phyloP scores from a whole-genome alignment of 2,113 vertebrate species.

The Psittacara wagleri region DNA sequence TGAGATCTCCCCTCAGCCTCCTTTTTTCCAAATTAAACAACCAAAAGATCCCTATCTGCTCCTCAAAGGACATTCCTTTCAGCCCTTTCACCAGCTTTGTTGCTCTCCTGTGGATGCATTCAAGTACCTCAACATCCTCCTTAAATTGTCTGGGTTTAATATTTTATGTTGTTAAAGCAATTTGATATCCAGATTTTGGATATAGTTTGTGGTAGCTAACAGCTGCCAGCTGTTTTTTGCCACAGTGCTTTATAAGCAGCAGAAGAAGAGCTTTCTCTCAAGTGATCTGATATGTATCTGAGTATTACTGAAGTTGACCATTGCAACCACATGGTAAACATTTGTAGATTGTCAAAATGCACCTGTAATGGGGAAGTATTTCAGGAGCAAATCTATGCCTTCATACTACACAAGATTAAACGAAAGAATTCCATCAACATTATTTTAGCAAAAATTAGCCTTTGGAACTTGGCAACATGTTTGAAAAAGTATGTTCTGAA shows the following conservation, averaged over 20 bases:
- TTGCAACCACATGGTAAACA: background rate
- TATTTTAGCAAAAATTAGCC: background rate
- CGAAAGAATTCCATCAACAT: background rate
- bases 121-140: background rate
- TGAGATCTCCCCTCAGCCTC: rapidly evolving
- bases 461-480: background rate
- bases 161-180: background rate
- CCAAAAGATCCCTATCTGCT: background rate
- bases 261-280: background rate
- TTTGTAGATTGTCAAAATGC: background rate
- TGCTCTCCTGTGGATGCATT: background rate
- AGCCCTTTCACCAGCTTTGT: background rate
- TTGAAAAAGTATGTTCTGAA: background rate
- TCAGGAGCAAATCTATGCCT: background rate
- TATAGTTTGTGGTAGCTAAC: background rate
- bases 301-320: background rate
- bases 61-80: background rate
- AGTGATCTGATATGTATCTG: background rate
- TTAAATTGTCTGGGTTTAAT: background rate
- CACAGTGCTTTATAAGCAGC: background rate
- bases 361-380: background rate
- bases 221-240: background rate
- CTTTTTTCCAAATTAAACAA: background rate
- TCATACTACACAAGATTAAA: background rate
- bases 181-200: background rate